Conservation (phyloP, 1,140 invertebrate genomes). For the Scylla paramamosain region DNA sequence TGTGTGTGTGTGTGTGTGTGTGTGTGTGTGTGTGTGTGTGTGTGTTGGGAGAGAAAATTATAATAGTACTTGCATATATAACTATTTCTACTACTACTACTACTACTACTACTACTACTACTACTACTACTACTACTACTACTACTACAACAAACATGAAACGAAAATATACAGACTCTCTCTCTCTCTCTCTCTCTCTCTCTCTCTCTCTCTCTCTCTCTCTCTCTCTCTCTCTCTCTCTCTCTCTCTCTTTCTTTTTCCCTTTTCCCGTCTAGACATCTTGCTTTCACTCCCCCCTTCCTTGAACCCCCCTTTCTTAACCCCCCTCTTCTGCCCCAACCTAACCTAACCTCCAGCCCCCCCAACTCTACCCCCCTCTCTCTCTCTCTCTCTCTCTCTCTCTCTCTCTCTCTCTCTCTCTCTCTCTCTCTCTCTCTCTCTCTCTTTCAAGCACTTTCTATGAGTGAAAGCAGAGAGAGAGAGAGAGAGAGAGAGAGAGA, state of each 20-base stretch:
- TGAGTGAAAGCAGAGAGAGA: not conserved
- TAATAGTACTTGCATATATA: not conserved
- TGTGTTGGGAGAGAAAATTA: not conserved
- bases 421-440: constrained; percentile 71
- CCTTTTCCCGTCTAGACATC: not conserved
- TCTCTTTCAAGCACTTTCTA: constrained; percentile 68
- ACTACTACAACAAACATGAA: not conserved
- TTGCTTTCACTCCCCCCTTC: too few relatives aligned
- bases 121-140: too few relatives aligned
- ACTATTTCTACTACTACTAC: not conserved
- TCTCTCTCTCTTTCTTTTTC: too few relatives aligned
- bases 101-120: constrained; percentile 15
- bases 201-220: not conserved
- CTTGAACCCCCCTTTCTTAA: too few relatives aligned
- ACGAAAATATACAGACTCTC: not conserved
- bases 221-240: too few relatives aligned
- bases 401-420: constrained; percentile 52
- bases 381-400: constrained; percentile 79
- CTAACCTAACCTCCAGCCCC: too few relatives aligned
- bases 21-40: not conserved
- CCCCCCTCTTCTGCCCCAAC: too few relatives aligned
- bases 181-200: not conserved
- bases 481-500: too few relatives aligned
- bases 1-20: not conserved
- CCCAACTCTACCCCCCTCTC: not conserved